phyloP scores from a whole-genome alignment of 2,888 invertebrate species.

The Hetaerina titia region DNA sequence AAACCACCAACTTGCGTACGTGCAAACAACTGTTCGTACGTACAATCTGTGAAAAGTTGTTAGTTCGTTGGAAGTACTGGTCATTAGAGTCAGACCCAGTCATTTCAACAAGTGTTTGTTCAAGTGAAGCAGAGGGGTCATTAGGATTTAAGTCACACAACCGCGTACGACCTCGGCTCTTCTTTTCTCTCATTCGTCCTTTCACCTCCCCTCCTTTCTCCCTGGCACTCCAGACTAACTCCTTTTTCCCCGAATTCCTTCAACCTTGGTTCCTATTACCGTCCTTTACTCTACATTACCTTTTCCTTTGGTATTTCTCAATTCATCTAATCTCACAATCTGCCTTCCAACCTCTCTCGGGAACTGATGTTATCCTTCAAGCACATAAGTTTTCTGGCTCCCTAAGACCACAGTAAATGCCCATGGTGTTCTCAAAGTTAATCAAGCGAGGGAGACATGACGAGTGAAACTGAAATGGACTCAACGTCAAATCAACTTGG shows the following conservation, averaged over 20 bases:
- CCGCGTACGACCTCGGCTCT: background rate
- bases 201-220: background rate
- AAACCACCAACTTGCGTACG: no score
- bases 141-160: no score
- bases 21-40: no score
- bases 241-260: no score
- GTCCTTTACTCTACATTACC: background rate
- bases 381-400: background rate
- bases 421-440: background rate
- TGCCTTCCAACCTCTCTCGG: background rate
- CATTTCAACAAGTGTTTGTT: no score
- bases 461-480: background rate
- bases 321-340: background rate
- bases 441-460: background rate
- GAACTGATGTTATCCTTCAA: background rate
- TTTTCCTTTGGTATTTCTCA: background rate
- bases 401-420: background rate
- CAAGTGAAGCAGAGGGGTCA: no score
- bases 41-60: no score
- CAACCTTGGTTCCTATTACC: background rate
- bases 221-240: no score
- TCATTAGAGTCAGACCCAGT: no score
- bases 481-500: background rate
- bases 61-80: no score
- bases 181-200: background rate